Evolutionary conservation across 2,113 vertebrate genomes (phyloP).

Genomic region (Salvelinus fontinalis): DNA sequence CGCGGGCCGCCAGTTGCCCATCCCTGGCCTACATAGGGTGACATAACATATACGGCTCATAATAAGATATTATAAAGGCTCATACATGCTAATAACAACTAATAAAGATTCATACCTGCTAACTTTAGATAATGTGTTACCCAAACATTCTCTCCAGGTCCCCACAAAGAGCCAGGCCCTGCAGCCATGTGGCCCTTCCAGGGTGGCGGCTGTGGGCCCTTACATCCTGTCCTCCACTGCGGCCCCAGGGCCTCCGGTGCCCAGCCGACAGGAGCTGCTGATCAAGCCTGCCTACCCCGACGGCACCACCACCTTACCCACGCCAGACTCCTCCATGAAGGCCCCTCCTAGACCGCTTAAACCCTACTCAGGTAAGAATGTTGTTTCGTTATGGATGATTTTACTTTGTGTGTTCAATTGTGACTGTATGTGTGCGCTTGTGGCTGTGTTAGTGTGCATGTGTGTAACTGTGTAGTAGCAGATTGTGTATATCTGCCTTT

Average conservation of each 20-base stretch:
- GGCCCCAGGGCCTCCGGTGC: conserved; percentile 79
- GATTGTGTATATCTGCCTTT: no score
- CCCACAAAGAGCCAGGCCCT: conserved; percentile 57
- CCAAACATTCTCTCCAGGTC: conserved; percentile 62
- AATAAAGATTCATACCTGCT: neutral
- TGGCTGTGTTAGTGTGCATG: no score
- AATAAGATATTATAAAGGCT: no score
- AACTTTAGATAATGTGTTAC: neutral
- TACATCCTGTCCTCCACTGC: conserved; percentile 83
- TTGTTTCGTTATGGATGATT: neutral
- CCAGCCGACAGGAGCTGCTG: conserved; percentile 78
- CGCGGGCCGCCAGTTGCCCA: neutral
- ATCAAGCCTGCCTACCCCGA: conserved; percentile 86
- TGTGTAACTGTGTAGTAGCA: no score
- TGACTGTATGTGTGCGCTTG: no score
- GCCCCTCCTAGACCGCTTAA: conserved; percentile 59
- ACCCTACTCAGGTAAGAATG: conserved; percentile 55
- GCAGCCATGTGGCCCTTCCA: conserved; percentile 73
- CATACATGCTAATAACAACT: neutral
- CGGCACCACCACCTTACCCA: conserved; percentile 72
- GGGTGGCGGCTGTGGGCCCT: conserved; percentile 91
- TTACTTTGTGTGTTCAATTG: neutral
- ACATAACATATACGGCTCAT: no score
- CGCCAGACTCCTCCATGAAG: conserved; percentile 65
- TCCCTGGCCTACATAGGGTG: neutral